Base-by-base conservation (phyloP, 2,888 invertebrate genomes). In the Thera britannica region DNA sequence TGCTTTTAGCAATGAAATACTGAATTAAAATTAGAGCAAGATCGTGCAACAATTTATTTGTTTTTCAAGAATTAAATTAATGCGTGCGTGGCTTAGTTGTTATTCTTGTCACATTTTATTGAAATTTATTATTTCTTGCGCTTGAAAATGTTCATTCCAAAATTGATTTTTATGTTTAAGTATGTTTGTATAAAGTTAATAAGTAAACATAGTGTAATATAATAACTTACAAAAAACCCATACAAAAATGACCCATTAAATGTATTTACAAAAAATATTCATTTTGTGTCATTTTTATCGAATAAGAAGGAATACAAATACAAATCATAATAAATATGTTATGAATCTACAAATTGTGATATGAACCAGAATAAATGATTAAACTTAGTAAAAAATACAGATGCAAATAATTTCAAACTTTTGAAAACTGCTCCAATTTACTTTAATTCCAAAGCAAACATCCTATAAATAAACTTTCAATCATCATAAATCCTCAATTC, bases 1-100 rank as follows among this genome's bases (percentile, higher is more conserved):
- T 49, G 48, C 48, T n/a, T 3, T n/a, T 11, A 11, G 4, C n/a
- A n/a, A 48, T n/a, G 7, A 51, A 51, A 51, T 51, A 4, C n/a
- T n/a, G n/a, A n/a, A 9, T n/a, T 35, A 36, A 48, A 79, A 75
- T 73, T 79, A 63, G 73, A 67, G 61, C 76, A 71, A 60, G 51
- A 51, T 6, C 12, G n/a, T 68, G 65, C 35, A 35, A 46, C 2
- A 5, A 41, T 41, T n/a, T 48, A 48, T 23, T 23, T 23, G 12
- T 62, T 70, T 66, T 70, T 63, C 68, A 51, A 63, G 66, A 63
- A 46, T 70, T 65, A 68, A 72, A 73, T 67, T 62, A 64, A 44
- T 7, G 55, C 66, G 48, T 63, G 44, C 55, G 62, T 70, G 60
- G 61, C 44, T 8, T 46, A 56, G 64, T 75, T 63, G 59, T 58